phyloP scores from a whole-genome alignment of 1,140 invertebrate genomes.

The Cepaea nemoralis region DNA sequence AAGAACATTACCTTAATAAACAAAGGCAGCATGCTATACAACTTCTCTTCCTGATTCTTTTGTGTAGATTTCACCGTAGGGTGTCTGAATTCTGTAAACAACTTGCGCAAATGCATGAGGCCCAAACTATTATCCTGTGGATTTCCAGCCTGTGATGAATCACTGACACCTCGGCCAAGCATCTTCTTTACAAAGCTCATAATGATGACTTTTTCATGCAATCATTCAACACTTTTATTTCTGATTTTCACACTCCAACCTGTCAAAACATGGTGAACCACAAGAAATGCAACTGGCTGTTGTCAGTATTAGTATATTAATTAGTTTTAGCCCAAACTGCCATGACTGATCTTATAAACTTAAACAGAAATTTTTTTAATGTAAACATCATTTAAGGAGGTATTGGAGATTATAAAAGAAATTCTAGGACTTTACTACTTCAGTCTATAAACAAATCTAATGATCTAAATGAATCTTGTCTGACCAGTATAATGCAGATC shows the following conservation, averaged over 20 bases:
- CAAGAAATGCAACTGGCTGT: not conserved
- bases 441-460: too few relatives aligned
- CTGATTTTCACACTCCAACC: not conserved
- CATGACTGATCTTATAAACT: too few relatives aligned
- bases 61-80: slow-evolving; percentile 76
- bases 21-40: slow-evolving; percentile 97
- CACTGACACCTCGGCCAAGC: slow-evolving; percentile 43
- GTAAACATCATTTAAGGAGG: too few relatives aligned
- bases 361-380: too few relatives aligned
- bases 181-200: slow-evolving; percentile 64
- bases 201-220: slow-evolving; percentile 9
- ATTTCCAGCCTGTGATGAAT: slow-evolving; percentile 44
- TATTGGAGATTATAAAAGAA: too few relatives aligned
- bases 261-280: not conserved
- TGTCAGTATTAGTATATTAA: not conserved
- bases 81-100: slow-evolving; percentile 94
- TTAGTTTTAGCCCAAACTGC: not conserved
- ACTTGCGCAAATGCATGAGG: slow-evolving; percentile 94
- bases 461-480: too few relatives aligned
- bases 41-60: slow-evolving; percentile 88
- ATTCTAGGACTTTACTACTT: too few relatives aligned
- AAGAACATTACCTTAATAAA: slow-evolving; percentile 97
- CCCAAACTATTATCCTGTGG: slow-evolving; percentile 76
- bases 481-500: too few relatives aligned
- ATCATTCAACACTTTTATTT: too few relatives aligned